A percentile compares a stretch with the other conserved stretches of the same genome.
Conservation (phyloP, 2,797 vertebrate species). For the Epinephelus awoara region DNA sequence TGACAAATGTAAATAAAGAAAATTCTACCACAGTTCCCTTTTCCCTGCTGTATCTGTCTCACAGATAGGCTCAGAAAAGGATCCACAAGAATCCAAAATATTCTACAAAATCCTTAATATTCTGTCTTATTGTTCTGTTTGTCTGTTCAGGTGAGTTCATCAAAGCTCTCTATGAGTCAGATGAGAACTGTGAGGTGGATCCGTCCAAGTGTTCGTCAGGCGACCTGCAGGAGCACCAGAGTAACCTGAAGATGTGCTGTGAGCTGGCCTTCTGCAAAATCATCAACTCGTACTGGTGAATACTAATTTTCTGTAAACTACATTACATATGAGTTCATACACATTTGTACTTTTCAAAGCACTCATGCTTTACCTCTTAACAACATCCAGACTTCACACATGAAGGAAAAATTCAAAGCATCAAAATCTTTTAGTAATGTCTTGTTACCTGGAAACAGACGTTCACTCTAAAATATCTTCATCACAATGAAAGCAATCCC, state of each 20-base stretch:
- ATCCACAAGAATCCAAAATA: background rate
- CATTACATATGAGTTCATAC: no score
- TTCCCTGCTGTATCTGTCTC: background rate
- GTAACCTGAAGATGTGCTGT: constrained; percentile 99
- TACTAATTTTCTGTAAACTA: background rate
- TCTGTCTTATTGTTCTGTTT: no score
- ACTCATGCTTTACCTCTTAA: background rate
- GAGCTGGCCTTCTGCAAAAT: constrained; percentile 99
- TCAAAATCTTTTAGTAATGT: background rate
- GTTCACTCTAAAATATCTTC: background rate
- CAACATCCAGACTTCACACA: background rate
- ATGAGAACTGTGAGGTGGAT: constrained; percentile 99
- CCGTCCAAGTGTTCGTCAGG: constrained; percentile 93
- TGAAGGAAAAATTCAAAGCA: background rate
- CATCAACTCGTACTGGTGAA: constrained; percentile 92
- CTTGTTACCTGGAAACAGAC: background rate
- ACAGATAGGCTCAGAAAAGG: background rate
- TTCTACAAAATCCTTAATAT: no score
- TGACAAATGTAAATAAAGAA: background rate
- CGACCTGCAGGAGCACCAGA: constrained; percentile 95
- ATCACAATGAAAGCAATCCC: background rate
- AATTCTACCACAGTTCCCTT: background rate
- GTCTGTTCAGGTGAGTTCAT: constrained; percentile 94
- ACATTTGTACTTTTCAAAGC: background rate
- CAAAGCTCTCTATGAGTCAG: constrained; percentile 97